Evolutionary conservation across 2,113 vertebrate genomes (phyloP), one percentile per base, ranked within the genome.

Genomic region (Ceuthmochares aereus): DNA sequence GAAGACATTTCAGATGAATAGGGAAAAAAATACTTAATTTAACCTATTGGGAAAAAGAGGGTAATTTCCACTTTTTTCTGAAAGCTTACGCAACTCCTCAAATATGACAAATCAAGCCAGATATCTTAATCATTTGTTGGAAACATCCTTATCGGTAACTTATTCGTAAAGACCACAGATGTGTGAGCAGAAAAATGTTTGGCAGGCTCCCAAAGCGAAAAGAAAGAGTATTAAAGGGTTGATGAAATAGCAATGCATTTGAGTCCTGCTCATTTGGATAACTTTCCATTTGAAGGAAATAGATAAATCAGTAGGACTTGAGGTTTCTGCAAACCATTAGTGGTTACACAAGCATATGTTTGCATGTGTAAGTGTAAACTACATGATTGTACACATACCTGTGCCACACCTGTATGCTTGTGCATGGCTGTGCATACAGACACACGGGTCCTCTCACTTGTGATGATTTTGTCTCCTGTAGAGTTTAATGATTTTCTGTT

Each of bases 111-210:
- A 97, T 97, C 94, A 90, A 81, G 85, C 63, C 83, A 94, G 95
- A 94, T 98, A 97, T 95, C 96, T 98, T 97, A 96, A 98, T 98
- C 90, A 95, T 96, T 94, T 95, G 54, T 90, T 96, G 90, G 83
- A 98, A 97, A 96, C 78, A 59, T 81, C 86, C 88, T 97, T 97
- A 97, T 96, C 94, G 88, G 94, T 90, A 94, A 94, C 90, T 87
- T 92, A 95, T 94, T 97, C 97, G 95, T 95, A 96, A 94, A 94
- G 75, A 98, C 67, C 89, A 58, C 93, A 93, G 96, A 92, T 96
- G 92, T 90, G 84, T 94, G 88, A 97, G 79, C 80, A 87, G 88
- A 88, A 96, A 97, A 97, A 84, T 89, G 66, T 95, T 97, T 98
- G 97, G 76, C 94, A 81, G 89, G 56, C 66, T 91, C 96, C 86